phyloP scores from a whole-genome alignment of 2,113 vertebrate genomes.

The Pterocles orientalis region DNA sequence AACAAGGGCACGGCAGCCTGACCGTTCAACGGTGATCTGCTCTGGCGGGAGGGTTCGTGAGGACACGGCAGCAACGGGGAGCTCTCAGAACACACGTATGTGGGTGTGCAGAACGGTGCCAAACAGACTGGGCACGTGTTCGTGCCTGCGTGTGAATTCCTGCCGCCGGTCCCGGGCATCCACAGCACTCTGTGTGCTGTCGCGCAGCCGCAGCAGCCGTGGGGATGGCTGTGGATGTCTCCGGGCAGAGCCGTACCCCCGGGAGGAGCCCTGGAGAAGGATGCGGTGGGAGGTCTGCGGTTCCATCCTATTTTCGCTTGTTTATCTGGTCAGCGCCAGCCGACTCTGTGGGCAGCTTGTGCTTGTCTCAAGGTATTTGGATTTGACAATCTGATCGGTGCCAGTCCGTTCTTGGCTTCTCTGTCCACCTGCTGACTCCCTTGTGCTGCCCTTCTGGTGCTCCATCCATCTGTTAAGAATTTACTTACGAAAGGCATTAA shows the following conservation, averaged over 20 bases:
- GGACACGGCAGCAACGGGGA: fast-evolving
- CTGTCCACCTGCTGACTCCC: slow-evolving; percentile 78
- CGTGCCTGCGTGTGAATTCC: fast-evolving
- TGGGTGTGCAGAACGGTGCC: background rate
- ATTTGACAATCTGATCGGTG: slow-evolving; percentile 76
- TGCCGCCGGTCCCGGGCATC: background rate
- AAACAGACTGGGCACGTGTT: fast-evolving
- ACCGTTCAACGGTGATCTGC: background rate
- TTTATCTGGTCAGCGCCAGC: slow-evolving; percentile 54
- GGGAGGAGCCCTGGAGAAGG: background rate
- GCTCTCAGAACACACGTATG: background rate
- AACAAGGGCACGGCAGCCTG: background rate
- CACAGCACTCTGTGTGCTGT: background rate
- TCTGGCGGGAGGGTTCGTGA: background rate
- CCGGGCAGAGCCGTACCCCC: background rate
- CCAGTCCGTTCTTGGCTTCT: slow-evolving; percentile 74
- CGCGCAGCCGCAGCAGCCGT: fast-evolving
- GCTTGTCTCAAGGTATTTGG: slow-evolving; percentile 73
- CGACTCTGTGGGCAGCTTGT: slow-evolving; percentile 72
- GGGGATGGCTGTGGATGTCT: background rate
- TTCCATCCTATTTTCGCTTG: background rate
- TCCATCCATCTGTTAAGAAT: slow-evolving; percentile 78
- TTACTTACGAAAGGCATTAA: slow-evolving; percentile 73
- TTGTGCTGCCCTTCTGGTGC: slow-evolving; percentile 70
- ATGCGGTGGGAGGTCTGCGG: slow-evolving; percentile 8